Conservation (phyloP, 2,797 vertebrate genomes). For the Pteronotus mesoamericanus region DNA sequence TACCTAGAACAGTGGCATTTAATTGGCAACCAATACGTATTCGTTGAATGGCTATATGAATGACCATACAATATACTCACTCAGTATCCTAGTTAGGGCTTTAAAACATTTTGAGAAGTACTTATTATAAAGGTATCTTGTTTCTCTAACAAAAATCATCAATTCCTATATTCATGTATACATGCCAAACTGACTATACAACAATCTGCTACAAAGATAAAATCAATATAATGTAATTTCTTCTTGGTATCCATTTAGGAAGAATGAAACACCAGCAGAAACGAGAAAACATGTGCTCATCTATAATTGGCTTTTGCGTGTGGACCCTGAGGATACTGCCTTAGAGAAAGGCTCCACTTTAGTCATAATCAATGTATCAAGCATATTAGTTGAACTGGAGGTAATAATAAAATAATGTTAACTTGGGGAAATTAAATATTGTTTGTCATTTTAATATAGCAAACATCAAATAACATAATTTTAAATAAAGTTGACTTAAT, state of each 20-base stretch:
- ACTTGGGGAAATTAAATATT: conserved; percentile 38
- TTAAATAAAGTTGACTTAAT: conserved; percentile 30
- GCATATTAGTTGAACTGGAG: not conserved
- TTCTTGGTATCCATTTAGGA: conserved; percentile 22
- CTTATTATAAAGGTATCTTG: not conserved
- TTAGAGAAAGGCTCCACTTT: not conserved
- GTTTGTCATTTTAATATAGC: conserved; percentile 4
- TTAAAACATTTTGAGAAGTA: not conserved
- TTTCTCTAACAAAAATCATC: conserved; percentile 6
- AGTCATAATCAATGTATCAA: conserved; percentile 10
- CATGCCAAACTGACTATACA: not conserved
- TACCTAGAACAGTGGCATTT: not conserved
- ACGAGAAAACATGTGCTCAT: not conserved
- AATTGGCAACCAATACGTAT: not conserved
- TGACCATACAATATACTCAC: not conserved
- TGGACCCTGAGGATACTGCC: not conserved
- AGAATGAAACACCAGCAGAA: not conserved
- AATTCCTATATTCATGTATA: not conserved
- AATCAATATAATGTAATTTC: conserved; percentile 34
- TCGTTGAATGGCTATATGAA: not conserved
- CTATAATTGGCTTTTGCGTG: not conserved
- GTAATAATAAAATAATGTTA: conserved; percentile 40
- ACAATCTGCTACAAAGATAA: not conserved
- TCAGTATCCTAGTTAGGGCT: not conserved
- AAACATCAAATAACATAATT: conserved; percentile 9